Evolutionary conservation across 2,888 invertebrate genomes (phyloP).

Genomic region (Pheosia tremula): DNA sequence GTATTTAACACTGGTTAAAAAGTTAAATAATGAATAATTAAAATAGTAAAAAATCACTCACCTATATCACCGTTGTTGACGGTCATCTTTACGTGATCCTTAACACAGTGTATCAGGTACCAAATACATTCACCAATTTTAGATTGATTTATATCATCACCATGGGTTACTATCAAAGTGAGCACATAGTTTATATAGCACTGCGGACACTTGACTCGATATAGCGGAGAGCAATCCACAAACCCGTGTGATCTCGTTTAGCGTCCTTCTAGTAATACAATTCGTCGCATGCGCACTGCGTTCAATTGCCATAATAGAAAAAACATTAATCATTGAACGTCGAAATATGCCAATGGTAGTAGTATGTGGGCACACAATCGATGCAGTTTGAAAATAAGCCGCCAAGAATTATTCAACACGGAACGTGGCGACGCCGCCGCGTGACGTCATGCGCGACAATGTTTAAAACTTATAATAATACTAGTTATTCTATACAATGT

Average conservation of each 20-base stretch:
- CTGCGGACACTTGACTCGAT: slow-evolving; percentile 41
- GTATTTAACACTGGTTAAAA: not conserved
- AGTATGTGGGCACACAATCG: slow-evolving; percentile 58
- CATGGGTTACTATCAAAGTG: slow-evolving; percentile 28
- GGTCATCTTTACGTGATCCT: slow-evolving; percentile 45
- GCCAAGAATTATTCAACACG: slow-evolving; percentile 63
- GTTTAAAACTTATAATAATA: slow-evolving; percentile 19
- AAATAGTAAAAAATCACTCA: slow-evolving; percentile 36
- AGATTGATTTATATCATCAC: slow-evolving; percentile 25
- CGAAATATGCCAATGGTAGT: slow-evolving; percentile 53
- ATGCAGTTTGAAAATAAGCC: slow-evolving; percentile 70
- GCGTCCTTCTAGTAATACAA: slow-evolving; percentile 70
- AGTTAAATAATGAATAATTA: not conserved
- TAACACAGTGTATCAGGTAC: slow-evolving; percentile 22
- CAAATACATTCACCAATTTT: slow-evolving; percentile 33
- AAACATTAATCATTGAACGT: slow-evolving; percentile 71
- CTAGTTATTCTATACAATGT: not conserved
- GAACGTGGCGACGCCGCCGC: not conserved
- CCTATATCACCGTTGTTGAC: slow-evolving; percentile 46
- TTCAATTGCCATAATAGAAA: slow-evolving; percentile 76
- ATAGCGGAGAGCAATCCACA: slow-evolving; percentile 42
- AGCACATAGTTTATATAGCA: slow-evolving; percentile 49
- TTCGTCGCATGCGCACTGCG: slow-evolving; percentile 75
- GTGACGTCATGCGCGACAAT: slow-evolving; percentile 17
- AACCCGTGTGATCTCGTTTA: slow-evolving; percentile 63